Percentiles rank a stretch among this genome's conserved stretches.
phyloP scores from a whole-genome alignment of 53 echinoderm and acorn worm genomes.

The Echinarachnius parma region DNA sequence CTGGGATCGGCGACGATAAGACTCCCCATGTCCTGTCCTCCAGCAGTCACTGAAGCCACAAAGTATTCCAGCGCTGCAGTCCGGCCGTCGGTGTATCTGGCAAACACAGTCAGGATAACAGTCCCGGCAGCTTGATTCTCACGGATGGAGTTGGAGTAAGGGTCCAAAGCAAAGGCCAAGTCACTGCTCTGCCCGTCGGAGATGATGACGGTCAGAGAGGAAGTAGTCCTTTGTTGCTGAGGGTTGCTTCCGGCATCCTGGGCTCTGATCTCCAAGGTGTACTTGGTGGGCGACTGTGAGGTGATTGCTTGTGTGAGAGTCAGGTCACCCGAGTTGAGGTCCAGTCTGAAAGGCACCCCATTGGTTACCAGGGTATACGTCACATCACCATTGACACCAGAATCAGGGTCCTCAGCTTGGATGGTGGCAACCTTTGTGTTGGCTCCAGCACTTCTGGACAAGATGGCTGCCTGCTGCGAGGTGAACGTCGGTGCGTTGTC shows the following conservation, averaged over 20 bases:
- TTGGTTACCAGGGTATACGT: constrained; percentile 53
- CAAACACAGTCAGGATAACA: constrained; percentile 59
- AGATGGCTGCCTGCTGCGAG: constrained; percentile 72
- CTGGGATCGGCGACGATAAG: constrained; percentile 52
- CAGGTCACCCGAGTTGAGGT: constrained; percentile 63
- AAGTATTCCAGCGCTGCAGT: constrained; percentile 65
- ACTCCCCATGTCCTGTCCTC: constrained; percentile 45
- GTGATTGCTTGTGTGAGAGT: constrained; percentile 52
- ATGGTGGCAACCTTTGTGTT: constrained; percentile 61
- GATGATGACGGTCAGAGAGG: constrained; percentile 59
- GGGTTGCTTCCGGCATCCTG: constrained; percentile 65
- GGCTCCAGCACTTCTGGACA: constrained; percentile 21
- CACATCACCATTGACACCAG: constrained; percentile 74
- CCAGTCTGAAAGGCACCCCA: constrained; percentile 65
- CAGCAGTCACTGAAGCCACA: constrained; percentile 65
- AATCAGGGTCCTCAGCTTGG: constrained; percentile 70
- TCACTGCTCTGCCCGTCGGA: constrained; percentile 56
- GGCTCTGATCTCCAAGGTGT: constrained; percentile 57
- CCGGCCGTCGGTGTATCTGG: constrained; percentile 54
- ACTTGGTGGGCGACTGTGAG: constrained; percentile 41
- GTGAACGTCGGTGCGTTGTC: constrained; percentile 82
- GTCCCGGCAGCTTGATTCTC: constrained; percentile 68
- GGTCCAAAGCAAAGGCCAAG: constrained; percentile 49
- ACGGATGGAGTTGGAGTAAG: constrained; percentile 51
- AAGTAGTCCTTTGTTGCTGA: constrained; percentile 30